Evolutionary conservation across 1,140 invertebrate genomes (phyloP), one percentile per base, ranked within the genome.

Genomic region (Globodera rostochiensis): DNA sequence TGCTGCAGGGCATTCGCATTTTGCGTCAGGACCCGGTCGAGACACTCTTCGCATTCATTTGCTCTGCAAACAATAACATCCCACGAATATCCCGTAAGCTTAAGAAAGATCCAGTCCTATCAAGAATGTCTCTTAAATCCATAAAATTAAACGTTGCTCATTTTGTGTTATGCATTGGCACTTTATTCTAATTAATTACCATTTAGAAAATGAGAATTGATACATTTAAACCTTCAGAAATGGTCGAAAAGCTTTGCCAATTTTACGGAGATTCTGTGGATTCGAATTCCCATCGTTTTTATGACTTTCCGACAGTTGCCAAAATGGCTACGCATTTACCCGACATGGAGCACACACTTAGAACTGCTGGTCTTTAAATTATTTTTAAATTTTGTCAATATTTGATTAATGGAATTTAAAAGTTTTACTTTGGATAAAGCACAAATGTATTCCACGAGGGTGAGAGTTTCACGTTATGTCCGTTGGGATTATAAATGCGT

Each of bases 41-140:
- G 91, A 97, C 95, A 91, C 90, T 98, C 1, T 95, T 98, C 88
- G 94, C 95, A 15, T 98, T 98, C 89, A 97, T 98, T 84, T 98
- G 96, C 90, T 98, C 96, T 77, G 95, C 96, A 80, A 98, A 98
- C 90, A 98, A 98, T 90, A 95, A 98, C 87, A 97, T 98, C 75
- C 92, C 92, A 81, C 25, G 84, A 73, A 85, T 84, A 64, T 86
- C 84, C 21, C 84, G 84, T 84, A 7, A 21, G 82, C 67, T 36
- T 36, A 36, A 36, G 25, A 36, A 36, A 36, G 36, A 36, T 36
- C 36, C 36, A 36, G 25, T 36, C 25, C 25, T 0, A 36, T 36
- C 25, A 0, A 36, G 3, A 36, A 36, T 36, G 3, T 36, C 36
- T 36, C 36, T 36, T 36, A 36, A 36, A 36, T 36, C 36, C 7